Evolutionary conservation across 2,888 invertebrate genomes (phyloP).

Genomic region (Nymphalis polychloros): DNA sequence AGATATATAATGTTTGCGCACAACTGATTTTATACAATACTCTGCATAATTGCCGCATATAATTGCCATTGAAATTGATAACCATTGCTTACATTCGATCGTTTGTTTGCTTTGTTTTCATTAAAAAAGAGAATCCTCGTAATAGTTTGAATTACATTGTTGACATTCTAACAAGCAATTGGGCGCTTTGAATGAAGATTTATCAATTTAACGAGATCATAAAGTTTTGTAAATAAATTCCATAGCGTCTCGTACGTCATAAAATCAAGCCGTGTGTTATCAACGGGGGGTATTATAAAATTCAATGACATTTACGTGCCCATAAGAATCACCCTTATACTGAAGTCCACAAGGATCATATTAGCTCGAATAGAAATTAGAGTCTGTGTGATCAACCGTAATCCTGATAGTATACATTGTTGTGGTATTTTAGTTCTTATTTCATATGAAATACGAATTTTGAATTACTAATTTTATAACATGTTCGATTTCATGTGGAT

Average conservation of each 20-base stretch:
- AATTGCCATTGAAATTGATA: too few relatives aligned
- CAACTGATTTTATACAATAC: too few relatives aligned
- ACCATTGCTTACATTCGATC: too few relatives aligned
- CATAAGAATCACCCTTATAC: neutral
- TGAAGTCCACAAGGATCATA: neutral
- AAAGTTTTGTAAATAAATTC: conserved; percentile 40
- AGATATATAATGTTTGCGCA: too few relatives aligned
- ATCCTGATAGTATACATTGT: conserved; percentile 16
- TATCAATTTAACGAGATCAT: conserved; percentile 42
- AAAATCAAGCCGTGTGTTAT: conserved; percentile 40
- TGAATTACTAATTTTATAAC: conserved; percentile 10
- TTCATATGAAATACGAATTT: conserved; percentile 20
- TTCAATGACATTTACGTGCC: conserved; percentile 15
- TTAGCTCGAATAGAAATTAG: neutral
- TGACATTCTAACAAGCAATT: conserved; percentile 15
- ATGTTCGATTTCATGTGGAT: conserved; percentile 18
- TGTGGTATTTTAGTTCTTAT: conserved; percentile 20
- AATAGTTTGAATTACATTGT: neutral
- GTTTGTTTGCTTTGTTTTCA: neutral
- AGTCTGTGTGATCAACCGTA: conserved; percentile 7
- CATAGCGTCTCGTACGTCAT: conserved; percentile 40
- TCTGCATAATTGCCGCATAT: too few relatives aligned
- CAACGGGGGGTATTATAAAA: conserved; percentile 42
- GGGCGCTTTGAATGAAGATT: conserved; percentile 16
- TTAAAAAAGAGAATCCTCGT: neutral